Percentiles rank a stretch among this genome's conserved stretches.
These are phyloP conservation scores for Ochropleura plecta DNA, from an alignment of 2,888 invertebrate species.

Conservation along the genomic window DNA sequence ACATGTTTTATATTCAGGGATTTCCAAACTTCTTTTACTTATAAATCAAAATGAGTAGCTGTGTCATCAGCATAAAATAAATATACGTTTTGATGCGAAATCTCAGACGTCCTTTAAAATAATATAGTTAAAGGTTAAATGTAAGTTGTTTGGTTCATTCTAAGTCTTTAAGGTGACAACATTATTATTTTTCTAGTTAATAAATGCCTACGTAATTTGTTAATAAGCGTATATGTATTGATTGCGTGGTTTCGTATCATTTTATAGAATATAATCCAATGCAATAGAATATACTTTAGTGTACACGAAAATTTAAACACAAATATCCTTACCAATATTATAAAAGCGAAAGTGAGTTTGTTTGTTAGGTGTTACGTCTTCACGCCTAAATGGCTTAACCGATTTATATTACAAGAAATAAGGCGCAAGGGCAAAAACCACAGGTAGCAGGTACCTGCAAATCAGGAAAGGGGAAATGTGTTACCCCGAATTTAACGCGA, in stretches of 20 bases:
- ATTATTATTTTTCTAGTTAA: not conserved
- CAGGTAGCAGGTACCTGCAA: too few species aligned
- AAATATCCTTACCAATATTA: too few species aligned
- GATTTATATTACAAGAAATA: too few species aligned
- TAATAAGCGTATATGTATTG: not conserved
- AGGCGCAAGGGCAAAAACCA: too few species aligned
- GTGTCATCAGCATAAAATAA: conserved; percentile 36
- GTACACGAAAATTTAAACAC: too few species aligned
- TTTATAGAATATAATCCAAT: not conserved
- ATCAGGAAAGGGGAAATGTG: too few species aligned
- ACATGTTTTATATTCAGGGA: conserved; percentile 34
- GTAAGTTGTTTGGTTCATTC: not conserved
- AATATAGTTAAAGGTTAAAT: conserved; percentile 11
- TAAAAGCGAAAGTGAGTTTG: too few species aligned
- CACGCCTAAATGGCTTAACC: too few species aligned
- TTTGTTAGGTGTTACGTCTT: too few species aligned
- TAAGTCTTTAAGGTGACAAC: not conserved
- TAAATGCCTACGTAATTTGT: not conserved
- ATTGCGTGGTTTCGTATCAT: not conserved
- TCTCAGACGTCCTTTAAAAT: conserved; percentile 14
- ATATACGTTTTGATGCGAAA: conserved; percentile 20
- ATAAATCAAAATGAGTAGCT: conserved; percentile 16
- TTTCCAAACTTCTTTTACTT: conserved; percentile 32
- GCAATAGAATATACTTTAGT: not conserved
- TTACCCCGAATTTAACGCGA: too few species aligned